These are phyloP conservation scores for Dinocampus coccinellae DNA, from an alignment of 2,888 invertebrate genomes.

Conservation along the genomic window DNA sequence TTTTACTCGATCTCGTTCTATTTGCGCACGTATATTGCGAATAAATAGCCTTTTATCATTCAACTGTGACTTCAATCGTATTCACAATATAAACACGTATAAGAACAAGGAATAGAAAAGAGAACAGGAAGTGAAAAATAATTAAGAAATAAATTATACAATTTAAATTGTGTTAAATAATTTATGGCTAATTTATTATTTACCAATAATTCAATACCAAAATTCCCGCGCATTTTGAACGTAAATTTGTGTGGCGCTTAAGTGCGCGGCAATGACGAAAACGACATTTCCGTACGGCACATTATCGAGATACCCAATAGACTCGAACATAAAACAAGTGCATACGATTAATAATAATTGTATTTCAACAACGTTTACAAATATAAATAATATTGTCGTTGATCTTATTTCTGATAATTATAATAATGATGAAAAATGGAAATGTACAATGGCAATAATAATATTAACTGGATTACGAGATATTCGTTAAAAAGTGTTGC, in stretches of 20 bases:
- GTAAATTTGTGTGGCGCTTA: conserved; percentile 33
- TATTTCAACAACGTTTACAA: neutral
- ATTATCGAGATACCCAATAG: conserved; percentile 22
- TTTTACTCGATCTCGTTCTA: neutral
- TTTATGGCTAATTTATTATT: conserved; percentile 31
- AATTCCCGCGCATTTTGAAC: neutral
- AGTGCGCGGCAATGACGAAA: conserved; percentile 39
- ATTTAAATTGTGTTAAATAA: neutral
- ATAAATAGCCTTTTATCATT: conserved; percentile 9
- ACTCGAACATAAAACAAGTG: conserved; percentile 11
- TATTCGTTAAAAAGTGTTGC: conserved; percentile 12
- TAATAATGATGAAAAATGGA: neutral
- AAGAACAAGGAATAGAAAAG: neutral
- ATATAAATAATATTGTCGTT: neutral
- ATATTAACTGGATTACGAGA: conserved; percentile 16
- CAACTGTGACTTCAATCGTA: neutral
- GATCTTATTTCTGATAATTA: neutral
- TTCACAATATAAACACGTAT: neutral
- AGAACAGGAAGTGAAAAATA: neutral
- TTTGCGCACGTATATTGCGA: neutral
- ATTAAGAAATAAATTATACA: neutral
- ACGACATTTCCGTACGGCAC: conserved; percentile 19
- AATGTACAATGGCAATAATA: neutral
- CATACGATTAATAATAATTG: neutral
- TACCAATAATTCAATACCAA: conserved; percentile 10